Base-by-base conservation (phyloP, 2,888 invertebrate genomes). In the Coleophora flavipennella region DNA sequence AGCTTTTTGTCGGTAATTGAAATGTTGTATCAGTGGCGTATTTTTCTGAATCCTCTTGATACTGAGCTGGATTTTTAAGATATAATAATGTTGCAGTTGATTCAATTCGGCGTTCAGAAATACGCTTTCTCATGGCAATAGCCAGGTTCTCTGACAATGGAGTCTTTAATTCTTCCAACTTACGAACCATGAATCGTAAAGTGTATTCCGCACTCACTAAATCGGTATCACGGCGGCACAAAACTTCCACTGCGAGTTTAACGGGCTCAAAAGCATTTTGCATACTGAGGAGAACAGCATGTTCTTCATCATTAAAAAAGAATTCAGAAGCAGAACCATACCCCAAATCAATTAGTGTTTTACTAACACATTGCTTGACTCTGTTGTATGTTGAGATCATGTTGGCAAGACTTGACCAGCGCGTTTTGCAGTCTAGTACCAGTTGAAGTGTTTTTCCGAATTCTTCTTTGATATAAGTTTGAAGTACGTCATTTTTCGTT, bases 291-390 rank as follows among this genome's bases (percentile, higher is more conserved):
- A 45, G 32, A 4, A 41, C 41, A 31, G 34, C 35, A 33, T 44
- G 31, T 40, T 44, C 42, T 50, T 46, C 38, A 25, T 42, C 44
- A 34, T 34, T 44, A 41, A 44, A 50, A 46, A 42, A 46, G 41
- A 45, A 45, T 13, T 47, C 25, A 12, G 42, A 20, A 41, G 42
- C 31, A 33, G 45, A 31, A 12, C 46, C 41, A 10, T 39, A 42
- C 33, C 39, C 43, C 14, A 51, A 13, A 38, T 48, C 48, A 35
- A 52, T 45, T 20, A 51, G 40, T 14, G 48, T 39, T 38, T 53
- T 53, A 35, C 39, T 25, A 14, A 48, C 39, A 43, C 46, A 48
- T 29, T 33, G 44, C 35, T 51, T 51, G 13, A 51, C 10, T 51
- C 37, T 28, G 26, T 35, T 34, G 36, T 43, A 48, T 44, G 42